phyloP scores from a whole-genome alignment of 2,113 vertebrate species.

The Aphelocoma coerulescens region DNA sequence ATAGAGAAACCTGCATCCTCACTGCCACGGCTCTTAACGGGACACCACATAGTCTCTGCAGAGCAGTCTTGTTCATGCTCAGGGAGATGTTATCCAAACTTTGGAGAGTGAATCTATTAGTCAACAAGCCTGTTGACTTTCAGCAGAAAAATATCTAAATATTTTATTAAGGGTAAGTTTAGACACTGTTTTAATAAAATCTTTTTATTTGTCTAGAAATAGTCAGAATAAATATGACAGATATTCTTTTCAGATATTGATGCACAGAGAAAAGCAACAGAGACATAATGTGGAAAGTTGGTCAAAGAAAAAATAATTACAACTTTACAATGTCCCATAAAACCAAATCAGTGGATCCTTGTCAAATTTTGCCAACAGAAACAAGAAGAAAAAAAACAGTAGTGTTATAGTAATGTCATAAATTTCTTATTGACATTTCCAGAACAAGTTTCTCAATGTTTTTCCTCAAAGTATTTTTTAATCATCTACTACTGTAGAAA shows the following conservation, averaged over 20 bases:
- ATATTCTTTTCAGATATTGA: background rate
- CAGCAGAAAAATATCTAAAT: background rate
- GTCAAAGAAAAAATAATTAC: background rate
- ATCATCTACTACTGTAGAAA: background rate
- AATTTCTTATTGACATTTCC: background rate
- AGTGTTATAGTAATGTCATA: background rate
- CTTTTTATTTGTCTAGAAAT: background rate
- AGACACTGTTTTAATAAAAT: background rate
- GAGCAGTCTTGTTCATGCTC: background rate
- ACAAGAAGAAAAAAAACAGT: background rate
- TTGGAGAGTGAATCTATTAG: background rate
- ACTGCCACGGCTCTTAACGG: background rate
- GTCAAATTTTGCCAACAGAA: background rate
- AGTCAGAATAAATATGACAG: background rate
- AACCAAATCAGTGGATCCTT: background rate
- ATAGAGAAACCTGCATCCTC: background rate
- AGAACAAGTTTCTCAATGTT: background rate
- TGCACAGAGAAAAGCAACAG: background rate
- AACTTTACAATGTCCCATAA: background rate
- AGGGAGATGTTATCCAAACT: background rate
- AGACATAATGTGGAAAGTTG: background rate
- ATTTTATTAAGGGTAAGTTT: background rate
- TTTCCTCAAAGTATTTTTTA: background rate
- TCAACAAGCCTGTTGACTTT: background rate
- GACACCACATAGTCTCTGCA: background rate